phyloP scores from a whole-genome alignment of 2,797 vertebrate genomes.

The Menidia menidia region DNA sequence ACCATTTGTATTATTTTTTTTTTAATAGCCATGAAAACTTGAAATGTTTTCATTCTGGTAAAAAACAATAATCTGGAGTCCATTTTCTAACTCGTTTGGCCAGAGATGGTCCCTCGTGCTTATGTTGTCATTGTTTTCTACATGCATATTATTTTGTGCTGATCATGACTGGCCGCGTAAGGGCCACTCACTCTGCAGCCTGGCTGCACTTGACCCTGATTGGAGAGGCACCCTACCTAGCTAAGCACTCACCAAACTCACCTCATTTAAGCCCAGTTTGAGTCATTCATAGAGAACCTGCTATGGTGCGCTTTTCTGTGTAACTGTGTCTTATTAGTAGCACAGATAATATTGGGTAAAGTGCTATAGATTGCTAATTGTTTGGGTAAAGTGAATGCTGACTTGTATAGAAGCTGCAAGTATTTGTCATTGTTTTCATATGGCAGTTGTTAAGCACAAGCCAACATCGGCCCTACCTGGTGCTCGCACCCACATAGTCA shows the following conservation, averaged over 20 bases:
- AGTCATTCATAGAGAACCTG: not conserved
- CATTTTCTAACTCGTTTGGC: not conserved
- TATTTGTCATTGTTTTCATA: not conserved
- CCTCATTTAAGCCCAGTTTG: not conserved
- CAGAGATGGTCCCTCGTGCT: not conserved
- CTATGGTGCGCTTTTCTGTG: not conserved
- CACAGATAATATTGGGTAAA: not conserved
- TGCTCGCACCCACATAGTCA: not conserved
- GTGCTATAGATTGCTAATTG: not conserved
- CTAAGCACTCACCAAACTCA: not conserved
- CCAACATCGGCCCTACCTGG: not conserved
- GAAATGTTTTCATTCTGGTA: no score
- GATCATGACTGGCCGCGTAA: not conserved
- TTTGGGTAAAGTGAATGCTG: not conserved
- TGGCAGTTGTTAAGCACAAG: not conserved
- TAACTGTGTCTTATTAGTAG: not conserved
- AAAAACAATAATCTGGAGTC: no score
- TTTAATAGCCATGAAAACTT: no score
- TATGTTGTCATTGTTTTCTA: not conserved
- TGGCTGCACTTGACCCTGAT: slow-evolving; percentile 7
- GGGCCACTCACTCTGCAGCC: not conserved
- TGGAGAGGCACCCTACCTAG: not conserved
- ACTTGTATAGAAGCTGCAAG: not conserved
- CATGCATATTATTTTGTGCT: not conserved
- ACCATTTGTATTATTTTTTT: no score